A percentile compares a stretch with the other conserved stretches of the same genome.
Conservation (phyloP, 2,888 invertebrate species). For the Xestobium rufovillosum region DNA sequence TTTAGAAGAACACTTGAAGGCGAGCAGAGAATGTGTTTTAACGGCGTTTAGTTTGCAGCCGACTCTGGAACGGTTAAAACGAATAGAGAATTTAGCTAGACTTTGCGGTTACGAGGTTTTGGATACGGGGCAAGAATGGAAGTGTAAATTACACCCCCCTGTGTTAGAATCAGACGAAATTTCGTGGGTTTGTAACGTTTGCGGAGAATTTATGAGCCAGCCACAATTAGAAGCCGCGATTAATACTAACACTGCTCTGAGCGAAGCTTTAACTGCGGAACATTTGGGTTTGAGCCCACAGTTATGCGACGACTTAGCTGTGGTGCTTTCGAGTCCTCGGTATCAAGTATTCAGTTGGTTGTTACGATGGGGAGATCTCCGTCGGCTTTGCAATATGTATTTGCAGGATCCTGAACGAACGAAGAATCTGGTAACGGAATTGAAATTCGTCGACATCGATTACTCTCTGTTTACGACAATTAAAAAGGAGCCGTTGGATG, state of each 20-base stretch:
- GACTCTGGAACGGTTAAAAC: conserved; percentile 51
- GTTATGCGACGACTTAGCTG: conserved; percentile 62
- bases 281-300: conserved; percentile 57
- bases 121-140: conserved; percentile 40
- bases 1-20: conserved; percentile 51
- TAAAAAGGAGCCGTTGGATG: conserved; percentile 51
- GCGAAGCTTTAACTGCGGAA: conserved; percentile 47
- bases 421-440: conserved; percentile 58
- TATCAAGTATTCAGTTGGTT: conserved; percentile 67
- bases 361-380: conserved; percentile 52
- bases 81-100: conserved; percentile 49
- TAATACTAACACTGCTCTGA: conserved; percentile 39
- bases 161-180: conserved; percentile 34
- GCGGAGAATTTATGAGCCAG: conserved; percentile 39
- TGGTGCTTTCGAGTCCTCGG: conserved; percentile 61
- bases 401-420: conserved; percentile 52
- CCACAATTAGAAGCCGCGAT: conserved; percentile 33
- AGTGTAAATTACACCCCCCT: conserved; percentile 39
- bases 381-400: conserved; percentile 50
- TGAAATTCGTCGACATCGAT: conserved; percentile 68
- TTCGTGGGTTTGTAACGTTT: conserved; percentile 35
- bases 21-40: conserved; percentile 62
- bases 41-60: conserved; percentile 72
- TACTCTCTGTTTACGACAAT: conserved; percentile 51
- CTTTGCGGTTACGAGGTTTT: conserved; percentile 45